phyloP scores from a whole-genome alignment of 2,888 invertebrate genomes.

The Amiota communis region DNA sequence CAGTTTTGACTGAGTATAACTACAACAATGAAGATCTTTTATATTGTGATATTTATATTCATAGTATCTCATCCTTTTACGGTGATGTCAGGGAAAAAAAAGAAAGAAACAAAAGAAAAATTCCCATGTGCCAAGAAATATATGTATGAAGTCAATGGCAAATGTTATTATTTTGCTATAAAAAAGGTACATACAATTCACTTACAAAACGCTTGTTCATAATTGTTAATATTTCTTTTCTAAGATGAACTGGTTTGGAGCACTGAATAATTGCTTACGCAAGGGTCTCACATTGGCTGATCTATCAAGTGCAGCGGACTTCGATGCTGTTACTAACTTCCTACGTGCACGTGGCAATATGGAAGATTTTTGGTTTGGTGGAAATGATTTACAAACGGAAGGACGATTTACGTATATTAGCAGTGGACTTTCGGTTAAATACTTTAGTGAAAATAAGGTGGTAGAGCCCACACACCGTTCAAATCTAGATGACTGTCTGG shows the following conservation, averaged over 20 bases:
- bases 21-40: slow-evolving; percentile 50
- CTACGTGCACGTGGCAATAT: slow-evolving; percentile 39
- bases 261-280: slow-evolving; percentile 56
- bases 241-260: slow-evolving; percentile 56
- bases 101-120: slow-evolving; percentile 14
- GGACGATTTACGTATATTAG: slow-evolving; percentile 52
- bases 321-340: slow-evolving; percentile 37
- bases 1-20: slow-evolving; percentile 42
- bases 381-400: slow-evolving; percentile 53
- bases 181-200: slow-evolving; percentile 45
- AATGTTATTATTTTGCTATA: slow-evolving; percentile 49
- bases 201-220: neutral
- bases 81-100: slow-evolving; percentile 31
- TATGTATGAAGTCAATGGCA: slow-evolving; percentile 44
- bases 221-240: neutral
- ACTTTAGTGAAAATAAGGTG: slow-evolving; percentile 33
- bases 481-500: slow-evolving; percentile 55
- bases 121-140: slow-evolving; percentile 50
- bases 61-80: slow-evolving; percentile 44
- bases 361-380: slow-evolving; percentile 57
- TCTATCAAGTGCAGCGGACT: slow-evolving; percentile 42
- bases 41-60: slow-evolving; percentile 48
- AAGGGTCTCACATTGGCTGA: slow-evolving; percentile 51
- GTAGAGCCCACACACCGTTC: slow-evolving; percentile 48
- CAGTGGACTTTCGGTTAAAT: slow-evolving; percentile 43